Evolutionary conservation across 2,797 vertebrate genomes (phyloP).

Genomic region (Lepus oiostolus): DNA sequence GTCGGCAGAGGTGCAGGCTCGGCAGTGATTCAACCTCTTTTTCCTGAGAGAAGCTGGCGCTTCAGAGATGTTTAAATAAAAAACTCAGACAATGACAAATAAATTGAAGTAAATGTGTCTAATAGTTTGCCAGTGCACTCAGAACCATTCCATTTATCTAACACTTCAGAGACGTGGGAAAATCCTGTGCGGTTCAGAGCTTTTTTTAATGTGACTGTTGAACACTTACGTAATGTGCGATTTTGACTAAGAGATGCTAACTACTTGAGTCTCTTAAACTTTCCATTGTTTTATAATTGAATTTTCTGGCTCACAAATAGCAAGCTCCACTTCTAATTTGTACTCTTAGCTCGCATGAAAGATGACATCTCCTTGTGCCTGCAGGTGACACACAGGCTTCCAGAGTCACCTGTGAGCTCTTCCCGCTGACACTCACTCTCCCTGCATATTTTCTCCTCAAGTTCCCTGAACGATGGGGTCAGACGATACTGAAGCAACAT

Average conservation of each 20-base stretch:
- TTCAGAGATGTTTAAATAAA: conserved; percentile 13
- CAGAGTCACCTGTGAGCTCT: neutral
- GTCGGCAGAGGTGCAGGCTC: conserved; percentile 75
- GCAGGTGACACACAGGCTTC: neutral
- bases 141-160: neutral
- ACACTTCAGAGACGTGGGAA: conserved; percentile 64
- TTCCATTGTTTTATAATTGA: conserved; percentile 56
- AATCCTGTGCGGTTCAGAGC: neutral
- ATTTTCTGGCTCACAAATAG: conserved; percentile 31
- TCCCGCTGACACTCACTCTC: too few species aligned
- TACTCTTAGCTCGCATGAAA: neutral
- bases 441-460: neutral
- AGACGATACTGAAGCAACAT: neutral
- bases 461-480: neutral
- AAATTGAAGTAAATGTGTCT: neutral
- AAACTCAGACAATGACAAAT: conserved; percentile 59
- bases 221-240: conserved; percentile 48
- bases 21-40: conserved; percentile 63
- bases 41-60: conserved; percentile 68
- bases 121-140: neutral
- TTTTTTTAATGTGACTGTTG: neutral
- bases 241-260: conserved; percentile 40
- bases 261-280: conserved; percentile 28
- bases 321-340: neutral
- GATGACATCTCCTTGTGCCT: neutral